Conservation (phyloP, 2,113 vertebrate genomes). For the Emberiza fucata region DNA sequence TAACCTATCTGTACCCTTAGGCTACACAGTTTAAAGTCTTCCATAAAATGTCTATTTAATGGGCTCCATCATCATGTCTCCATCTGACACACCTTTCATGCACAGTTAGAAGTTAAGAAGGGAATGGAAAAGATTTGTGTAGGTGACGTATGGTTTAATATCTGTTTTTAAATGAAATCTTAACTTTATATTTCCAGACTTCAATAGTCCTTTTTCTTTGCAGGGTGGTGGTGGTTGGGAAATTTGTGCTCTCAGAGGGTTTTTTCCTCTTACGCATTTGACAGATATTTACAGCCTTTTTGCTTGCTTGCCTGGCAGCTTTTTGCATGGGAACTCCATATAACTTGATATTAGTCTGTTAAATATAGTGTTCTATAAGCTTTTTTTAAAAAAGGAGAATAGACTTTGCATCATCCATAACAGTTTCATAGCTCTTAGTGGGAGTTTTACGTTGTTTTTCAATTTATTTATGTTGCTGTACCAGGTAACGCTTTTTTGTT, state of each 20-base stretch:
- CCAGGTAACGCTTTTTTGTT: neutral
- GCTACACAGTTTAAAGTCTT: neutral
- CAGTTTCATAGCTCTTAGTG: neutral
- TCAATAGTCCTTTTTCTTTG: slow-evolving; percentile 7
- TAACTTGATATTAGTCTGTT: slow-evolving; percentile 27
- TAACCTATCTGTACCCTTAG: neutral
- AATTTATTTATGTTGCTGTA: neutral
- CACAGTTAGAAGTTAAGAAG: neutral
- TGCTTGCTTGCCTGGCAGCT: slow-evolving; percentile 24
- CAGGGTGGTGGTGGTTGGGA: slow-evolving; percentile 7
- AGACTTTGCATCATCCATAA: neutral
- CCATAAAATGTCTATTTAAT: neutral
- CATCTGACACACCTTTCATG: slow-evolving; percentile 12
- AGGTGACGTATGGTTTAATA: slow-evolving; percentile 48
- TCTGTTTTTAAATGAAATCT: slow-evolving; percentile 53
- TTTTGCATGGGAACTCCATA: slow-evolving; percentile 40
- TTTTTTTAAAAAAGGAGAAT: neutral
- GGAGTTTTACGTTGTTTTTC: neutral
- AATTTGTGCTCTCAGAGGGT: slow-evolving; percentile 2
- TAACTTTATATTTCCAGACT: slow-evolving; percentile 57
- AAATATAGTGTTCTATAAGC: neutral
- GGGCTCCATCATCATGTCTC: neutral
- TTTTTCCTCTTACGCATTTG: slow-evolving; percentile 47
- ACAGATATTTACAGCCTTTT: slow-evolving; percentile 48
- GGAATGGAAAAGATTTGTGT: slow-evolving; percentile 52